Evolutionary conservation across 2,113 vertebrate genomes (phyloP).

Genomic region (Zeus faber): DNA sequence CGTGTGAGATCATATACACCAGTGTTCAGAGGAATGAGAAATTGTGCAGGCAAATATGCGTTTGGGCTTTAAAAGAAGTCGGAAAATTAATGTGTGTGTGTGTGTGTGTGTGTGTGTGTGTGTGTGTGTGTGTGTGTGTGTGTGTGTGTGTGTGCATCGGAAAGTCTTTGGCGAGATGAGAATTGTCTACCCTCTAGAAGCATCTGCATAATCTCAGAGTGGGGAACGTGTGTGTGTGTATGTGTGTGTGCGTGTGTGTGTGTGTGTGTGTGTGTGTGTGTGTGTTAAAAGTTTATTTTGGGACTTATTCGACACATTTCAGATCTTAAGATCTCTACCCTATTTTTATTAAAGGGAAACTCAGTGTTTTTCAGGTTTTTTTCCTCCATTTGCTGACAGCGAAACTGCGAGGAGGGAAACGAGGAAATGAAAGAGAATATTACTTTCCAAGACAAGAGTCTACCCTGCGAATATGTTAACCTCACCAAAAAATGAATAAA

Average conservation of each 20-base stretch:
- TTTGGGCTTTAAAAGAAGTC: not conserved
- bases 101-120: too few species aligned
- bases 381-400: constrained; percentile 22
- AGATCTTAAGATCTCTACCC: not conserved
- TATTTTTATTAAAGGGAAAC: not conserved
- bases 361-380: not conserved
- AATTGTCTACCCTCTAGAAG: not conserved
- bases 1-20: too few species aligned
- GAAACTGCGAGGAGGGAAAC: constrained; percentile 10
- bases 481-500: constrained; percentile 41
- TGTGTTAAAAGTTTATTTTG: not conserved
- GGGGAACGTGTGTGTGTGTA: too few species aligned
- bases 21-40: not conserved
- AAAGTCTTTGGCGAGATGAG: not conserved
- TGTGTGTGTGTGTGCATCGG: not conserved
- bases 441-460: constrained; percentile 20
- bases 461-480: constrained; percentile 40
- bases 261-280: not conserved
- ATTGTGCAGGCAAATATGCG: not conserved
- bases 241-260: not conserved
- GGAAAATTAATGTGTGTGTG: not conserved
- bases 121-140: not conserved
- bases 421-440: constrained; percentile 24
- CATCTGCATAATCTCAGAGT: not conserved
- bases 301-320: not conserved